Conservation (phyloP, 2,888 invertebrate genomes). For the Monochamus alternatus region DNA sequence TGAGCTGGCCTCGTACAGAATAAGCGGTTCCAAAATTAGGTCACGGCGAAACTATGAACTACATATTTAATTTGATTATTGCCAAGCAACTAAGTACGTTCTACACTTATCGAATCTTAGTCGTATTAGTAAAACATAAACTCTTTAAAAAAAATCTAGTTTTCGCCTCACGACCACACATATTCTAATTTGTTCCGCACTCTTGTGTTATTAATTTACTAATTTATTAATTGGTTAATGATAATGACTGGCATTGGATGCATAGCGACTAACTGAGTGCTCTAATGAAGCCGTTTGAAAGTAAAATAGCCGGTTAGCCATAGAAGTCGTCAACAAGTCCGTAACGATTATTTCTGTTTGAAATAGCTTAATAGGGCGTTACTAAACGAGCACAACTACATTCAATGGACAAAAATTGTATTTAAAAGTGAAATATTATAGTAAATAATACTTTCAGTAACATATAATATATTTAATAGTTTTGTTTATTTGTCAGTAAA, state of each 20-base stretch:
- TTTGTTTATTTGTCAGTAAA: too few species aligned
- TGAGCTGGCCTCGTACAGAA: neutral
- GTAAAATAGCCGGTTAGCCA: neutral
- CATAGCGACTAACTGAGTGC: neutral
- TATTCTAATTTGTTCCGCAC: constrained; percentile 7
- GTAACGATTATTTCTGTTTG: neutral
- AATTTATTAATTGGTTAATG: constrained; percentile 12
- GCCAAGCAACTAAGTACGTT: neutral
- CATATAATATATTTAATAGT: too few species aligned
- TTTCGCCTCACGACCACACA: neutral
- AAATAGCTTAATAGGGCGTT: neutral
- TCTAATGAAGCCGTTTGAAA: constrained; percentile 8
- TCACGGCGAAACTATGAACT: constrained; percentile 12
- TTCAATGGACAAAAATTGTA: too few species aligned
- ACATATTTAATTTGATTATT: constrained; percentile 7
- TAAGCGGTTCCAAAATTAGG: neutral
- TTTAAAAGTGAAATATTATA: too few species aligned
- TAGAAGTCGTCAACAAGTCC: constrained; percentile 1
- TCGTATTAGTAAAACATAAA: neutral
- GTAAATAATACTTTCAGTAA: too few species aligned
- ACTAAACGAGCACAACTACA: too few species aligned
- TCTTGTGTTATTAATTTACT: neutral
- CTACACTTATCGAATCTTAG: neutral
- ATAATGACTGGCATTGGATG: constrained; percentile 1
- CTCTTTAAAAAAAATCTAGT: neutral